Evolutionary conservation across 2,797 vertebrate genomes (phyloP), one percentile per base, ranked within the genome.

Genomic region (Peromyscus melanophrys): DNA sequence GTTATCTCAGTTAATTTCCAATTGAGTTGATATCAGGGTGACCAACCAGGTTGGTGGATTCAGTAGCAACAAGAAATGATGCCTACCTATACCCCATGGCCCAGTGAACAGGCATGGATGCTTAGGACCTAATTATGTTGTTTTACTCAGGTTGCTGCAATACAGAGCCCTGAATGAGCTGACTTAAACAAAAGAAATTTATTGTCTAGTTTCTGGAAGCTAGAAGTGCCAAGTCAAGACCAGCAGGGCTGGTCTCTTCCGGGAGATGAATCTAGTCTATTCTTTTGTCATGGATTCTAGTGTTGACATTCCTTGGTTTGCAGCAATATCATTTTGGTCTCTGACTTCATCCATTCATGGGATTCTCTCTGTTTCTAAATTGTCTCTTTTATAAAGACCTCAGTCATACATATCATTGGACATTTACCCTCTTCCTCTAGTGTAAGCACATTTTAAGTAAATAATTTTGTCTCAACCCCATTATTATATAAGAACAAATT

Each of bases 401-500:
- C 23, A 94, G 46, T 84, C 37, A 4, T n/a, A 23, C 29, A 61
- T n/a, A 46, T 6, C 4, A 49, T 82, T 85, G 73, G 40, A 12
- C 19, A 27, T 6, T 9, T 21, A 29, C 14, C 19, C 23, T 83
- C 43, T 46, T 91, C 61, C 14, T 87, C 9, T 52, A 49, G 10
- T 69, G 29, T 65, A 17, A 81, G 27, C 8, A 75, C 61, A 89
- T 59, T 17, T 76, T 55, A 90, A 86, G 6, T 86, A 87, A 61
- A 59, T 61, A 40, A 2, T 67, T 76, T 19, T 81, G 10, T n/a
- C 63, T 52, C 19, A 37, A 61, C 34, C 2, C 23, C 43, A 25
- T 81, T 31, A 43, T n/a, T 65, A 90, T 83, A 69, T 87, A 92
- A 40, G 19, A 17, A 73, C 63, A 86, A 16, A 52, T 67, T 96